phyloP scores from a whole-genome alignment of 2,113 vertebrate species.

The Genyomyrus donnyi region DNA sequence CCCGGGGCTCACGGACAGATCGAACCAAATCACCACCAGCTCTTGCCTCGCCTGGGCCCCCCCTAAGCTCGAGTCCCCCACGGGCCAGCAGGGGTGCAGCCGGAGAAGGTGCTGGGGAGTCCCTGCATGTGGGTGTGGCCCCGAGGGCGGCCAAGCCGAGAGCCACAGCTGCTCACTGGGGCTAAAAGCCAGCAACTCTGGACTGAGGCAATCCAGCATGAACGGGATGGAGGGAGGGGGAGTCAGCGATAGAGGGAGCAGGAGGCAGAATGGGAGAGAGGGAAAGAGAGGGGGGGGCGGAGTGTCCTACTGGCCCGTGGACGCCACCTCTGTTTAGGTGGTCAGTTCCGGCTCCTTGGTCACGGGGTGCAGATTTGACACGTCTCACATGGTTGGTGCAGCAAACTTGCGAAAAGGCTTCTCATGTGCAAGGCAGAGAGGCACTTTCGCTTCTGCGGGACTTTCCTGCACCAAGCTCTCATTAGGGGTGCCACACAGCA shows the following conservation, averaged over 20 bases:
- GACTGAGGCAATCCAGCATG: slow-evolving; percentile 54
- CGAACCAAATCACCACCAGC: background rate
- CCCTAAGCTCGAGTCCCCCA: background rate
- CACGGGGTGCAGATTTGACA: slow-evolving; percentile 61
- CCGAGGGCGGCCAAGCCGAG: background rate
- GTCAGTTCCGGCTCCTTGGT: slow-evolving; percentile 70
- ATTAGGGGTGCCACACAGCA: background rate
- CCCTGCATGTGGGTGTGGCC: background rate
- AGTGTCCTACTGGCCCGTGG: slow-evolving; percentile 61
- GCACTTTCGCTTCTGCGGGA: background rate
- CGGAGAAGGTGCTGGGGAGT: background rate
- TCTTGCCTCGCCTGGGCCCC: background rate
- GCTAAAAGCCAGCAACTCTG: slow-evolving; percentile 45
- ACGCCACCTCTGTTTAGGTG: slow-evolving; percentile 74
- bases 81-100: background rate
- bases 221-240: slow-evolving; percentile 35
- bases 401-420: background rate
- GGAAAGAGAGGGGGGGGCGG: slow-evolving; percentile 35
- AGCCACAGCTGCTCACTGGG: slow-evolving; percentile 30
- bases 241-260: slow-evolving; percentile 12
- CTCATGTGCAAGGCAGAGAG: background rate
- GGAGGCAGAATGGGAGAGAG: slow-evolving; percentile 28
- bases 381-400: slow-evolving; percentile 43
- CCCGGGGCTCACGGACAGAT: background rate
- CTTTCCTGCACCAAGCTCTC: background rate